Evolutionary conservation across 2,888 invertebrate genomes (phyloP).

Genomic region (Tipula unca): DNA sequence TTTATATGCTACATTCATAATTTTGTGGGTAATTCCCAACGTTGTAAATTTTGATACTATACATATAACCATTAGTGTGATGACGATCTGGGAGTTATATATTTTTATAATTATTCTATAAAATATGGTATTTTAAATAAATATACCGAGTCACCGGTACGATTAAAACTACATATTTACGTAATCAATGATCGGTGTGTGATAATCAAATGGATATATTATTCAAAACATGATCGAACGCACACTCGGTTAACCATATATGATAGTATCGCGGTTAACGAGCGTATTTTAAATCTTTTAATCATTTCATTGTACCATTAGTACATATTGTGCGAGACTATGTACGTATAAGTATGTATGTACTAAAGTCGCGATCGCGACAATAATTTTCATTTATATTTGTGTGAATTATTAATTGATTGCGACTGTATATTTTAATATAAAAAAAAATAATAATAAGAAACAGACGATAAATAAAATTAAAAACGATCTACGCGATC

Average conservation of each 20-base stretch:
- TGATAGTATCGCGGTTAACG: not conserved
- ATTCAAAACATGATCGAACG: too few species aligned
- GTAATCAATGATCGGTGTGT: too few species aligned
- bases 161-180: too few species aligned
- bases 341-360: too few species aligned
- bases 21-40: not conserved
- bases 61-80: not conserved
- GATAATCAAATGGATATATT: too few species aligned
- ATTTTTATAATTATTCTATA: not conserved
- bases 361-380: not conserved
- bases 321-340: too few species aligned
- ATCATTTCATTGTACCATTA: not conserved
- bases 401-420: not conserved
- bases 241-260: too few species aligned
- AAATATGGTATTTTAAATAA: too few species aligned
- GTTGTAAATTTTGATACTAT: not conserved
- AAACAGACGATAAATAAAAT: not conserved
- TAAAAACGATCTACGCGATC: conserved; percentile 14
- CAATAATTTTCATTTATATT: not conserved
- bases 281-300: not conserved
- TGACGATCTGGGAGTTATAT: too few species aligned
- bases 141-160: too few species aligned
- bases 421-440: not conserved
- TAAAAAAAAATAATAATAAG: not conserved
- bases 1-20: not conserved